phyloP scores from a whole-genome alignment of 1,140 invertebrate species.

The Drosophila melanica region DNA sequence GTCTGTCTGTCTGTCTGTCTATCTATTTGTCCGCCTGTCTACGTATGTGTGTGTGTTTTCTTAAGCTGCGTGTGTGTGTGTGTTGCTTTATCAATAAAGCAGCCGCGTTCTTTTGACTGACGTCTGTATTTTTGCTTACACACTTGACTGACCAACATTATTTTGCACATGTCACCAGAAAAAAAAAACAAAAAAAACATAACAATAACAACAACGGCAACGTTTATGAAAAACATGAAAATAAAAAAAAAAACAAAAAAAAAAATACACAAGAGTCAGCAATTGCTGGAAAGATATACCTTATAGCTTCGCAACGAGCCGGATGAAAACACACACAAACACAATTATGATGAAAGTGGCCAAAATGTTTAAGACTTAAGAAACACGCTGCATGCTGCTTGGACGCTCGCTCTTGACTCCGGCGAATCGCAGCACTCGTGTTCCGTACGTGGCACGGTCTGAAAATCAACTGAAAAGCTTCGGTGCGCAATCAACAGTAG shows the following conservation, averaged over 20 bases:
- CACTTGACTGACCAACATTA: conserved; percentile 20
- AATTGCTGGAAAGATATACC: conserved; percentile 27
- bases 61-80: neutral
- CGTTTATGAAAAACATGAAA: neutral
- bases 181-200: conserved; percentile 1
- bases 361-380: conserved; percentile 15
- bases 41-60: conserved; percentile 23
- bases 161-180: conserved; percentile 27
- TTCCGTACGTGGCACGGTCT: conserved; percentile 77
- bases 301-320: conserved; percentile 6
- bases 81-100: conserved; percentile 73
- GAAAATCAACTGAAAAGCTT: conserved; percentile 82
- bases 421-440: conserved; percentile 38
- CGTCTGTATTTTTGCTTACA: conserved; percentile 6
- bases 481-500: conserved; percentile 76
- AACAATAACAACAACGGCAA: neutral
- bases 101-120: conserved; percentile 33
- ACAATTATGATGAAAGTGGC: conserved; percentile 18
- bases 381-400: conserved; percentile 39
- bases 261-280: conserved; percentile 7
- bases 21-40: neutral
- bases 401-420: conserved; percentile 29
- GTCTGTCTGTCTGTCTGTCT: neutral
- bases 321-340: conserved; percentile 10
- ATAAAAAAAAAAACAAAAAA: neutral